Base-by-base conservation (phyloP, 2,888 invertebrate species). In the Heliconius charithonia region DNA sequence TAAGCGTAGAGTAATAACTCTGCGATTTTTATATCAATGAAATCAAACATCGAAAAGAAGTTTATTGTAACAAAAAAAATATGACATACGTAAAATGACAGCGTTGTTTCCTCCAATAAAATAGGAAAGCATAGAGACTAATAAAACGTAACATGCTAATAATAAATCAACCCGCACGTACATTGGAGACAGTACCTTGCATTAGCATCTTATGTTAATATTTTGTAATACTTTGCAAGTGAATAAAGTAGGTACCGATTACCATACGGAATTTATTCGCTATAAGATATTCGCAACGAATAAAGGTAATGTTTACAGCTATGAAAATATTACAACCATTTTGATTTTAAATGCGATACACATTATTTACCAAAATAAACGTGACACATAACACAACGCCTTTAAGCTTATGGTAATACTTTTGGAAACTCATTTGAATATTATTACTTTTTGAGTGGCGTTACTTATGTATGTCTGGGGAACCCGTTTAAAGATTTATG, bases 381-480 rank as follows among this genome's bases (percentile, higher is more conserved):
- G 51, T 86, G 86, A 87, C 88, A 87, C 86, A 41, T 86, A 87
- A 86, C 84, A 88, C 88, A 87, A 86, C 88, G 51, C 65, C 86
- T 82, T 73, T 72, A 45, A 59, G 63, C 77, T 83, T 82, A 81
- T 81, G 82, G 82, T 85, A 82, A 83, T 76, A 81, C 82, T 82
- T 81, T 80, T 82, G 71, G 81, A 82, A 83, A 82, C 79, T 81
- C 85, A 85, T 87, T 85, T 84, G 83, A 81, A 85, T 80, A 85
- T 86, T 86, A 85, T 87, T 86, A 86, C 86, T 86, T 81, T 74
- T 81, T 82, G 77, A 75, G 63, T 63, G 69, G 32, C 25, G 71
- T 72, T 72, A 76, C 73, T 67, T 69, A 66, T 45, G 41, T 69
- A 66, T 32, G 41, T 73, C 66, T 59, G 62, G 37, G 27, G 73